Evolutionary conservation across 2,888 invertebrate species (phyloP), one percentile per base, ranked within the genome.

Genomic region (Brenthis daphne): DNA sequence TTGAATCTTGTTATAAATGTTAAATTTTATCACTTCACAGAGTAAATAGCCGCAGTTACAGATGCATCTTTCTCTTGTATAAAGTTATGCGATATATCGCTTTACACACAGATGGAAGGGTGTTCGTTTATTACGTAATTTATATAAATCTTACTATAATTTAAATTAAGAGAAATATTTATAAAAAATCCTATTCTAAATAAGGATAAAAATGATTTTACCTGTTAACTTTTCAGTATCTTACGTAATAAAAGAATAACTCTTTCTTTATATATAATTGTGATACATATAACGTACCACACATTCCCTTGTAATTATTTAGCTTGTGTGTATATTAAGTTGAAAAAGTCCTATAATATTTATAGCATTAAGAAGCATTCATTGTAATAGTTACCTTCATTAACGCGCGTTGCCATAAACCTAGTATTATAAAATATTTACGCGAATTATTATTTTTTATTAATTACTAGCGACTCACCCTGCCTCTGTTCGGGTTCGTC

Each of bases 391-490:
- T 91, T 91, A 92, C 91, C 91, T 84, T 84, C 77, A 82, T 82
- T 82, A 86, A 82, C 79, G 85, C 83, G 84, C 82, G 91, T 89
- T 92, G 92, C 91, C 92, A 91, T 91, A 90, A 79, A 77, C 79
- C 79, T 87, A 86, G 85, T 85, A 84, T 83, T 82, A 71, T 66
- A 64, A 66, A 65, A 48, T 70, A 68, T 70, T 66, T 66, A 70
- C 64, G 66, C 68, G 77, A 85, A 84, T 85, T 87, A 86, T 87
- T 86, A 20, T 20, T 20, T 20, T 20, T 20, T 1, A 20, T 20
- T 20, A 20, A 20, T 20, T 20, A 20, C 20, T 20, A 20, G 20
- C 20, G 20, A 20, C 20, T 20, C 20, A 20, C 20, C 20, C 20
- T 20, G 20, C 20, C 20, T 20, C 20, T 20, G 20, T 20, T 20